Evolutionary conservation across 2,797 vertebrate genomes (phyloP), one percentile per base, ranked within the genome.

Genomic region (Crenuchus spilurus): DNA sequence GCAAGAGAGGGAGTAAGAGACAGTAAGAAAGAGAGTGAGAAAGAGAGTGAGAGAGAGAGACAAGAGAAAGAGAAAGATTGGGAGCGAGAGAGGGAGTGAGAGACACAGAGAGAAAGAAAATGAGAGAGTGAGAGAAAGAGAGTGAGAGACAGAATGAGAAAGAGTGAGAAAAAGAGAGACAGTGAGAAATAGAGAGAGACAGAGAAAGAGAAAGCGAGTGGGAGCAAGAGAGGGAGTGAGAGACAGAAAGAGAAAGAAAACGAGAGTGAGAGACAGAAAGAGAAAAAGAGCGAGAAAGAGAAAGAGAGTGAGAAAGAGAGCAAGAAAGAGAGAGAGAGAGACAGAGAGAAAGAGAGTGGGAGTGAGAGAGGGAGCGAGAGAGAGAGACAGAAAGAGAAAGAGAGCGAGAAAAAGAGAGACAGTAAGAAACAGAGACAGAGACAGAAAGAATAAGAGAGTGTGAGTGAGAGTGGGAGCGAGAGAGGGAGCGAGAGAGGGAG

Each of bases 181-280:
- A n/a, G n/a, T 33, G n/a, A 11, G 31, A n/a, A 44, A 24, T 18
- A 52, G 41, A 22, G 44, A 52, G 41, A n/a, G n/a, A n/a, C n/a
- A n/a, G n/a, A n/a, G n/a, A n/a, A n/a, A 52, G 28, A 13, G 55
- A 60, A 66, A 65, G 52, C 42, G 51, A 57, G 13, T 18, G 13
- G 22, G 26, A 3, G 4, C 22, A 14, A 13, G n/a, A 28, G 31
- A n/a, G 7, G 55, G n/a, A 14, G 8, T 10, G n/a, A 8, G 8
- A 8, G 8, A 8, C 3, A 8, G 8, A 8, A 35, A 8, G 8
- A 8, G 8, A 8, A 35, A 8, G 8, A 8, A 35, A 8, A 35
- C 3, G 8, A 8, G 8, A 8, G 8, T 8, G 8, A 8, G 8
- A 3, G 8, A n/a, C n/a, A 8, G 8, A 35, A 35, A 3, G 8